A percentile compares a stretch with the other conserved stretches of the same genome.
phyloP scores from a whole-genome alignment of 2,797 vertebrate species.

The Ciconia nigra region DNA sequence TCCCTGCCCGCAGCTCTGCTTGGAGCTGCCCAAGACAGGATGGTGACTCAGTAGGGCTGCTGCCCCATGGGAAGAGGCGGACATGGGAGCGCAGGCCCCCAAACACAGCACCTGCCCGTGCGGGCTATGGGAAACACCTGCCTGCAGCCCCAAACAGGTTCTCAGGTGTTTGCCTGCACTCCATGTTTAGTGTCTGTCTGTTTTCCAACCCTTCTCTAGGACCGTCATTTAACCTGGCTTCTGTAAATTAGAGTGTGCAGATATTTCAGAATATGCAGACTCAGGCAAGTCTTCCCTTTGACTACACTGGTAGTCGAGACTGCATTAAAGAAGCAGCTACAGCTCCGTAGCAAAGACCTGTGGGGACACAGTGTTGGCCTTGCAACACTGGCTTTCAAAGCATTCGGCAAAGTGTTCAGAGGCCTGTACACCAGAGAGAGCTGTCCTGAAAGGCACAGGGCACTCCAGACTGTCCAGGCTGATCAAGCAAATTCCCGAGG shows the following conservation, averaged over 20 bases:
- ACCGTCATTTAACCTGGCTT: neutral
- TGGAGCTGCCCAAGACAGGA: neutral
- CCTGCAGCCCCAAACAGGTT: neutral
- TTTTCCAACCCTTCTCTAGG: neutral
- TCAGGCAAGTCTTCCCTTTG: neutral
- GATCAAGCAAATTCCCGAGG: neutral
- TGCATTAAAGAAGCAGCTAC: neutral
- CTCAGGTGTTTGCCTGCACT: neutral
- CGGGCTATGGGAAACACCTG: neutral
- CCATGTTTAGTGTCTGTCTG: neutral
- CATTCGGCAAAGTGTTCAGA: fast-evolving
- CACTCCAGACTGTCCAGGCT: neutral
- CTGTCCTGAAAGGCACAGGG: neutral
- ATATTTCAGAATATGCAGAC: neutral
- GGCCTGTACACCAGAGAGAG: neutral
- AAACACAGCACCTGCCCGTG: neutral
- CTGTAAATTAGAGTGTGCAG: neutral
- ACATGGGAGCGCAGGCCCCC: neutral
- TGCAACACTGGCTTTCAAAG: neutral
- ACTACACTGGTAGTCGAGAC: neutral
- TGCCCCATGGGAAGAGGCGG: neutral
- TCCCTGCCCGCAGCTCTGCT: neutral
- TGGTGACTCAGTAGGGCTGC: neutral
- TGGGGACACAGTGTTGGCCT: neutral
- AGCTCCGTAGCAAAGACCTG: neutral